A percentile compares a stretch with the other conserved stretches of the same genome.
Conservation (phyloP, 2,113 vertebrate species). For the Thryonomys swinderianus region DNA sequence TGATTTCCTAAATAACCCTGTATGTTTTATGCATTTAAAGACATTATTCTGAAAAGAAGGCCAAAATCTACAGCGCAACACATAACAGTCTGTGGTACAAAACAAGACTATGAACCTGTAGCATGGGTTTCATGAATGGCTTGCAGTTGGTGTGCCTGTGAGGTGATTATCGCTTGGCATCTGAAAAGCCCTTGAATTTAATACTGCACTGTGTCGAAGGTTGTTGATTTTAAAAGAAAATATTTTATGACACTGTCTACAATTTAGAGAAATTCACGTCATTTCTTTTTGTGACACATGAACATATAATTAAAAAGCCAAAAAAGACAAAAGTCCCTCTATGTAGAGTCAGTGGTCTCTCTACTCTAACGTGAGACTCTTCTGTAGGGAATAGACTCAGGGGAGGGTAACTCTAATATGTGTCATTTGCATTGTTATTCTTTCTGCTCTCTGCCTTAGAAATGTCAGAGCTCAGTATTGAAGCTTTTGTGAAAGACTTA, state of each 20-base stretch:
- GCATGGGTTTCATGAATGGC: background rate
- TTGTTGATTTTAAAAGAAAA: background rate
- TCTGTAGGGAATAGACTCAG: background rate
- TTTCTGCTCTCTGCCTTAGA: background rate
- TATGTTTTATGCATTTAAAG: constrained; percentile 13
- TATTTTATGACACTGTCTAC: background rate
- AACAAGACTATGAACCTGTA: background rate
- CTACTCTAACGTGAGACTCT: background rate
- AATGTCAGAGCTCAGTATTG: background rate
- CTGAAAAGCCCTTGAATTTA: background rate
- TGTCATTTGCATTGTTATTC: background rate
- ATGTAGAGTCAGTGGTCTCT: background rate
- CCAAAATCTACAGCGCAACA: background rate
- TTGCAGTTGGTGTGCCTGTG: background rate
- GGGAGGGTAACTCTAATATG: background rate
- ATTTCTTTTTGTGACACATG: background rate
- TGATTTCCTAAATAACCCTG: background rate
- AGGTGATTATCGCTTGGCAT: background rate
- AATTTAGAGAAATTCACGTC: background rate
- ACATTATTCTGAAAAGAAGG: background rate
- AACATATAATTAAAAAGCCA: background rate
- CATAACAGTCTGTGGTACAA: background rate
- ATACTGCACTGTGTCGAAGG: background rate
- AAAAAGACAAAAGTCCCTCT: background rate
- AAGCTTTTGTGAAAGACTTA: background rate